Evolutionary conservation across 2,113 vertebrate genomes (phyloP).

Genomic region (Toxotes jaculatrix): DNA sequence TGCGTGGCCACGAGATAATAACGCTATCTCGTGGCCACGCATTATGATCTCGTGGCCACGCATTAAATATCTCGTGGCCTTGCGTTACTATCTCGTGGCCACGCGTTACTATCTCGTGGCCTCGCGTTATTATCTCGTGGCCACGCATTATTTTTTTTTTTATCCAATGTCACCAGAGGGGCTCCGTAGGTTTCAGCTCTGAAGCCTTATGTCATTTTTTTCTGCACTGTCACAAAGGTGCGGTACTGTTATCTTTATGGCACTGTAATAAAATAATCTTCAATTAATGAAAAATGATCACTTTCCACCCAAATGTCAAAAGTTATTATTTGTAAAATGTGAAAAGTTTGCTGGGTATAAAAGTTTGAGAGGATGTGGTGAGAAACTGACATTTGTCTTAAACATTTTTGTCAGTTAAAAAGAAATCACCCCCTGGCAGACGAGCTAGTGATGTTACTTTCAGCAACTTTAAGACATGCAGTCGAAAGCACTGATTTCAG

Average conservation of each 20-base stretch:
- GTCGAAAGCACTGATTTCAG: constrained; percentile 1
- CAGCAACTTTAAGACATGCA: background rate
- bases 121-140: no score
- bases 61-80: no score
- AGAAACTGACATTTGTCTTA: constrained; percentile 28
- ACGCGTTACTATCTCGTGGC: no score
- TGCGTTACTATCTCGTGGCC: no score
- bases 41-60: no score
- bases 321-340: constrained; percentile 28
- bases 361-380: constrained; percentile 29
- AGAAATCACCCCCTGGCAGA: constrained; percentile 13
- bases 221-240: background rate
- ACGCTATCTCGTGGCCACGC: no score
- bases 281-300: constrained; percentile 18
- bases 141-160: no score
- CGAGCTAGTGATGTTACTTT: constrained; percentile 17
- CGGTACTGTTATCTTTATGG: background rate
- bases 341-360: constrained; percentile 25
- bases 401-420: constrained; percentile 12
- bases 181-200: background rate
- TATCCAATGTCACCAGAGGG: no score
- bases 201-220: background rate
- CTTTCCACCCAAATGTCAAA: constrained; percentile 38
- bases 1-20: no score
- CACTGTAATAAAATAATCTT: constrained; percentile 11